Evolutionary conservation across 2,888 invertebrate species (phyloP), one percentile per base, ranked within the genome.

Genomic region (Cataglyphis livida): DNA sequence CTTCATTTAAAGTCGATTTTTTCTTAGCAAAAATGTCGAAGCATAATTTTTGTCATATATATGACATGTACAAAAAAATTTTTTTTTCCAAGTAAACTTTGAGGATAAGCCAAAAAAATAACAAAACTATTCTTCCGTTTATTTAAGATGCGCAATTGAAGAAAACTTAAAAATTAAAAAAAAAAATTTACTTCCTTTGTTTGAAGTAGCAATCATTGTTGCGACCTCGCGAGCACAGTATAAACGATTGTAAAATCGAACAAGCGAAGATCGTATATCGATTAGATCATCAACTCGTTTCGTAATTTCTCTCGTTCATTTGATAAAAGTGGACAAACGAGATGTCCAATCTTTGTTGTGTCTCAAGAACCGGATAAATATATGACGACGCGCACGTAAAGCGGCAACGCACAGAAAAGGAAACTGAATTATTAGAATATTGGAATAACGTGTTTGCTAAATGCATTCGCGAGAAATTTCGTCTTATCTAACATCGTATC

Each of bases 251-350:
- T 65, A 41, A 76, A 28, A 57, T 65, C 28, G 38, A 78, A 44
- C 44, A 35, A 78, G 7, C 21, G 21, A 35, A 84, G 82, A 85
- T 71, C 38, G 18, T 57, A 25, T 25, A 57, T 76, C 85, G 86
- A 25, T 64, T 62, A 32, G 78, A 86, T 64, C 90, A 84, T 87
- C 84, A 88, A 88, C 87, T 90, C 65, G 66, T 85, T 90, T 87
- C 59, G 85, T 81, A 79, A 79, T 88, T 90, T 86, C 85, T 85
- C 35, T 84, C 84, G 44, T 64, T 85, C 84, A 64, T 57, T 51
- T 71, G 84, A 86, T 90, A 88, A 90, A 88, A 89, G 88, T 86
- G 85, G 83, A 85, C 73, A 82, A 82, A 75, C 78, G 57, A 81
- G 81, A 51, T 41, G 64, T 62, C 21, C 25, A 61, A 18, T 28